Conservation (phyloP, 2,113 vertebrate genomes). For the Addax nasomaculatus region DNA sequence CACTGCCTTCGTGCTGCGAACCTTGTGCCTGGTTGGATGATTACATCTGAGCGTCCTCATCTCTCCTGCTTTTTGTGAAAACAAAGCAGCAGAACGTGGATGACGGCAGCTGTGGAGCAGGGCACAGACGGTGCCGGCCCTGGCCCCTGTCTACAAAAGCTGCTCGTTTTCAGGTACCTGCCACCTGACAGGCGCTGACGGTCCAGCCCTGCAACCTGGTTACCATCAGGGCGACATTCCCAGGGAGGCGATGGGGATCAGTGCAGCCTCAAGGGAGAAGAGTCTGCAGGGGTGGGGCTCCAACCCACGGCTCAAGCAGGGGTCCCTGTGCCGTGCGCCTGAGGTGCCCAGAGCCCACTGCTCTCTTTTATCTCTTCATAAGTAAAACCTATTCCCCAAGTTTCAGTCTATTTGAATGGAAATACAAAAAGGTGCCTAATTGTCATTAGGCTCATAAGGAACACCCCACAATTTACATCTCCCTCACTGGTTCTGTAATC, state of each 20-base stretch:
- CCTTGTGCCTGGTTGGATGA: background rate
- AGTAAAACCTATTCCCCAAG: too few species aligned
- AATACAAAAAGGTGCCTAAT: background rate
- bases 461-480: background rate
- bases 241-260: rapidly evolving
- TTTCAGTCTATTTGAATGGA: background rate
- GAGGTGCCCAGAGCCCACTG: background rate
- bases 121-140: slow-evolving; percentile 29
- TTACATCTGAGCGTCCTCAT: background rate
- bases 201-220: background rate
- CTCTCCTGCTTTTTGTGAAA: background rate
- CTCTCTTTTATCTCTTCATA: background rate
- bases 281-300: background rate
- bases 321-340: background rate
- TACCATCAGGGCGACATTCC: background rate
- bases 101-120: background rate
- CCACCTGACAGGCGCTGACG: background rate
- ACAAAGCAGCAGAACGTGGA: background rate
- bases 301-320: rapidly evolving
- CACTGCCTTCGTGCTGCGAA: rapidly evolving
- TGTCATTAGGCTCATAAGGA: background rate
- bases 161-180: slow-evolving; percentile 43
- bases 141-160: slow-evolving; percentile 11
- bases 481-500: background rate
- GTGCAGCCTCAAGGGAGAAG: background rate